These are phyloP conservation scores for Peromyscus californicus DNA, from an alignment of 2,113 vertebrate species.

Conservation along the genomic window DNA sequence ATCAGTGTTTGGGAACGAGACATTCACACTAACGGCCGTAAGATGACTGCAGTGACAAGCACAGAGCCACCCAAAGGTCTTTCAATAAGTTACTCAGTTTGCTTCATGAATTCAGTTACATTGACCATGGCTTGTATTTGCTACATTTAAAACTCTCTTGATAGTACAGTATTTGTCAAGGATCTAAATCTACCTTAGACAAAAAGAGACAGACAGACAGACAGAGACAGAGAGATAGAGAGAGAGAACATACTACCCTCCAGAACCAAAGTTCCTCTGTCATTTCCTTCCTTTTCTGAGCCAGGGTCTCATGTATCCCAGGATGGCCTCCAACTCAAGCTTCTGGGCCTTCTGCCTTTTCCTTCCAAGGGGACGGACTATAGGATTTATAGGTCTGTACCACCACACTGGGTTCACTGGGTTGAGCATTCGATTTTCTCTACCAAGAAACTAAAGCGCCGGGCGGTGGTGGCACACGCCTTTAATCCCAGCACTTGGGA, in stretches of 20 bases:
- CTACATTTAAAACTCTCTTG: conserved; percentile 42
- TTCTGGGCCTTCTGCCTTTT: not conserved
- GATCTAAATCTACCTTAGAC: conserved; percentile 34
- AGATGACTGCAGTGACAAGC: conserved; percentile 6
- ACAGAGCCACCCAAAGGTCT: conserved; percentile 34
- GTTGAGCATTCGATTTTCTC: not conserved
- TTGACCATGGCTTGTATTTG: conserved; percentile 4
- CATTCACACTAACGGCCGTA: not conserved
- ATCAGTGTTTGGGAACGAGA: conserved; percentile 38
- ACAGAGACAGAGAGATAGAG: not conserved
- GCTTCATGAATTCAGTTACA: conserved; percentile 33
- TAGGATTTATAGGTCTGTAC: not conserved
- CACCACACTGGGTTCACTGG: not conserved
- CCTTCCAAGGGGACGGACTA: not conserved
- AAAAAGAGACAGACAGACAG: not conserved
- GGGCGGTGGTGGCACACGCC: too few species aligned
- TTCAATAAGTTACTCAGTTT: conserved; percentile 6
- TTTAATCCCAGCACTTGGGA: too few species aligned
- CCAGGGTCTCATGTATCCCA: not conserved
- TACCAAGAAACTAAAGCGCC: not conserved
- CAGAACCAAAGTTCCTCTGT: not conserved
- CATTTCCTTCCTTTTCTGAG: not conserved
- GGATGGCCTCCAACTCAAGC: not conserved
- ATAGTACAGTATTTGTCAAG: conserved; percentile 47
- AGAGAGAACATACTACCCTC: not conserved